Evolutionary conservation across 2,113 vertebrate species (phyloP), one percentile per base, ranked within the genome.

Genomic region (Procavia capensis): DNA sequence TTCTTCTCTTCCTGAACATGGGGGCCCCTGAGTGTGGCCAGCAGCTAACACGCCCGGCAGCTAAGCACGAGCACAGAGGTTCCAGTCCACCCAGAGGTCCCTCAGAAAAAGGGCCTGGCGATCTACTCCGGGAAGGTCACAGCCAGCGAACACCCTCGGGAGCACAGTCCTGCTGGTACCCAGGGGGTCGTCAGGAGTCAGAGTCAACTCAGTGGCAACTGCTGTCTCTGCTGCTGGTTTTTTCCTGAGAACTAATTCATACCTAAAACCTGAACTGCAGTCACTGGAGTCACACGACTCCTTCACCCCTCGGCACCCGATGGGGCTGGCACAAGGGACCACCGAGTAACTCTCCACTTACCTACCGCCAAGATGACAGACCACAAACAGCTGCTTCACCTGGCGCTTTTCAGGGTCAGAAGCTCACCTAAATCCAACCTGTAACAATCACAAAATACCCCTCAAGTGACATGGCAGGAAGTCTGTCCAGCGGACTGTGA

Each of bases 361-460:
- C 14, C 27, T 36, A 17, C 24, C 2, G 7, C 11, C 24, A 10
- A 4, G 1, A 16, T 31, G 34, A 74, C 74, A 14, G 41, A 29
- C 3, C n/a, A 43, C 8, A 6, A 16, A 36, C 66, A 45, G 43
- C 76, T 64, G 50, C 50, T 27, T 34, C 50, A 2, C 3, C 0
- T 3, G 31, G 66, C 27, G 34, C 68, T 31, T n/a, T 9, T 27
- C 79, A 79, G 85, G 64, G 29, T 3, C 34, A 2, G 36, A 4
- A 34, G 81, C 61, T 19, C 2, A 0, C 68, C 3, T 9, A 63
- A 36, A 39, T 27, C 25, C 1, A 1, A 10, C 31, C 70, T 31
- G 13, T 5, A 1, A 0, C 22, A 31, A 20, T 5, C 3, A 0
- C 72, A 50, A 14, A 41, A 19, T 0, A 5, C n/a, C 27, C 27